These are phyloP conservation scores for Scolopax rusticola DNA, from an alignment of 2,797 vertebrate genomes.

Conservation along the genomic window DNA sequence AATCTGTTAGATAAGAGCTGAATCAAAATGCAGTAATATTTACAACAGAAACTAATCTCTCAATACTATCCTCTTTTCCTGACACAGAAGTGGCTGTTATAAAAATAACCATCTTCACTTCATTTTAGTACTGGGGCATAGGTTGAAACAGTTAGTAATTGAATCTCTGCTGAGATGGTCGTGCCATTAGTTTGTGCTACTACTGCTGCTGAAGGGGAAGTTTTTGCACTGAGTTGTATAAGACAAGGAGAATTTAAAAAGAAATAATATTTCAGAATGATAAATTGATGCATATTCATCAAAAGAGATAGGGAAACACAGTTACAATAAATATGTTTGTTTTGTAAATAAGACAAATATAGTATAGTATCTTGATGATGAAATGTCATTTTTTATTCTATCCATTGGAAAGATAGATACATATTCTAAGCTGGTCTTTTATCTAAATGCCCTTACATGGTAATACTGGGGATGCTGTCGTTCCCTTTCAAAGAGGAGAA, in stretches of 20 bases:
- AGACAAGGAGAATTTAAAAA: conserved; percentile 53
- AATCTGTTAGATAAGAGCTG: background rate
- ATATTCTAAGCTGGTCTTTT: background rate
- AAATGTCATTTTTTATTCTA: background rate
- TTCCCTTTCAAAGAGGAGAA: background rate
- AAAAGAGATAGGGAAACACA: background rate
- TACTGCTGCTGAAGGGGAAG: background rate
- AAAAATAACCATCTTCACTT: background rate
- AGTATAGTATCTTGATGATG: background rate
- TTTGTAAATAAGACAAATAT: background rate
- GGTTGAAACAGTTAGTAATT: background rate
- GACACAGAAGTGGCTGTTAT: background rate
- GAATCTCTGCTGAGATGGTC: background rate
- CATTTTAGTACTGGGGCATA: background rate
- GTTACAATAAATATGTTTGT: background rate
- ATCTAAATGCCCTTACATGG: background rate
- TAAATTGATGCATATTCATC: conserved; percentile 65
- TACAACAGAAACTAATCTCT: background rate
- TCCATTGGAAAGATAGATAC: background rate
- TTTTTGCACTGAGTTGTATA: conserved; percentile 27
- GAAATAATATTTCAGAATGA: conserved; percentile 67
- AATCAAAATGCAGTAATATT: background rate
- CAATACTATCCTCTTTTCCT: background rate
- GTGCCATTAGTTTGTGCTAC: background rate
- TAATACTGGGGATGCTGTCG: background rate